Evolutionary conservation across 92 coral and sea anemone genomes (phyloP).

Genomic region (Bergia puertoricense): DNA sequence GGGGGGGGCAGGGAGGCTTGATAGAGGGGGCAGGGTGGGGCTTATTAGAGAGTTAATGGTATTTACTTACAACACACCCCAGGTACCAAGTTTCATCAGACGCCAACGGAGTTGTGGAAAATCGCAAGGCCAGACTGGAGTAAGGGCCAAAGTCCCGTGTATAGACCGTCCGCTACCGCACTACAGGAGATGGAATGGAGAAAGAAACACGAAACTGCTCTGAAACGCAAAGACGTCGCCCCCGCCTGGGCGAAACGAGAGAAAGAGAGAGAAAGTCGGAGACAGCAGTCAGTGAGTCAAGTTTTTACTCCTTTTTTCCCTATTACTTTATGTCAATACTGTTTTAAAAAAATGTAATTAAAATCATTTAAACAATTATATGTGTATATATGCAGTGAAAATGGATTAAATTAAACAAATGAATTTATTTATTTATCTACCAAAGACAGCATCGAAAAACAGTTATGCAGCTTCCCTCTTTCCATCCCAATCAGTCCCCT

Average conservation of each 20-base stretch:
- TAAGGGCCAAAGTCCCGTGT: slow-evolving; percentile 27
- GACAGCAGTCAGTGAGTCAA: neutral
- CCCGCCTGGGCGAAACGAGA: slow-evolving; percentile 38
- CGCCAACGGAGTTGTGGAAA: slow-evolving; percentile 21
- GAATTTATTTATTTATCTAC: no score
- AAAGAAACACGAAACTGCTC: slow-evolving; percentile 22
- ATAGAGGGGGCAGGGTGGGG: no score
- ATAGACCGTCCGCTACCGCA: slow-evolving; percentile 9
- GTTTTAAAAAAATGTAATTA: no score
- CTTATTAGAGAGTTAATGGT: neutral
- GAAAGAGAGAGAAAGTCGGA: slow-evolving; percentile 28
- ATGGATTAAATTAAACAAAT: no score
- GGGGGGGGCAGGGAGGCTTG: no score
- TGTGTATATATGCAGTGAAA: no score
- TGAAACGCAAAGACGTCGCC: slow-evolving; percentile 34
- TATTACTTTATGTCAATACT: neutral
- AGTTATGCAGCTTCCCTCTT: no score
- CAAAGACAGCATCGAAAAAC: no score
- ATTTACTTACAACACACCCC: neutral
- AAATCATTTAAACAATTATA: no score
- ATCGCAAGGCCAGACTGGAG: slow-evolving; percentile 37
- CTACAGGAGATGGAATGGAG: slow-evolving; percentile 34
- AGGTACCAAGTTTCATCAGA: neutral
- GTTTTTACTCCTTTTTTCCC: no score
- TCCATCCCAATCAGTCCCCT: no score